phyloP scores from a whole-genome alignment of 2,888 invertebrate genomes.

The Dichetophora obliterata region DNA sequence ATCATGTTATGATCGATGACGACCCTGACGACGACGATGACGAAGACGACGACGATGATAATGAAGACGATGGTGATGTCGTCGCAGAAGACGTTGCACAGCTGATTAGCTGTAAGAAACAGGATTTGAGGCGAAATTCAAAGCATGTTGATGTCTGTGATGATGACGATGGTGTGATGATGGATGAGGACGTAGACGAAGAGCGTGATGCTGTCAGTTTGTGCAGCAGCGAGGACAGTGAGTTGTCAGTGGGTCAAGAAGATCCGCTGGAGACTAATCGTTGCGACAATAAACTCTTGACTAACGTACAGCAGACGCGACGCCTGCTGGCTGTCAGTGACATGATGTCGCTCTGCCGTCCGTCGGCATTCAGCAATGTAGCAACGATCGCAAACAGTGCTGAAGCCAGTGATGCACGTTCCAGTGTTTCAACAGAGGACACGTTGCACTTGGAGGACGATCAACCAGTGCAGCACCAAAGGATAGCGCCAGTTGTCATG shows the following conservation, averaged over 20 bases:
- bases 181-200: constrained; percentile 53
- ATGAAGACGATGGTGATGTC: constrained; percentile 43
- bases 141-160: constrained; percentile 21
- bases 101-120: constrained; percentile 22
- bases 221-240: constrained; percentile 83
- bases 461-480: not conserved
- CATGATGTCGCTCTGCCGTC: constrained; percentile 55
- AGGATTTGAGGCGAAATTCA: constrained; percentile 34
- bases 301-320: constrained; percentile 42
- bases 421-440: constrained; percentile 49
- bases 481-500: constrained; percentile 34
- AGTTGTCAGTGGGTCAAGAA: constrained; percentile 85
- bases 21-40: too few species aligned
- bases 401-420: constrained; percentile 50
- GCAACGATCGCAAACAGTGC: constrained; percentile 39
- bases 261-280: constrained; percentile 45
- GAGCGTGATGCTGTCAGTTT: constrained; percentile 74
- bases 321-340: constrained; percentile 51
- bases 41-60: constrained; percentile 36
- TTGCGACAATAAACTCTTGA: not conserved
- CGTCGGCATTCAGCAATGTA: constrained; percentile 56
- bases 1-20: constrained; percentile 41
- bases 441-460: constrained; percentile 27
- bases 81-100: constrained; percentile 34
- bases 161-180: constrained; percentile 43